These are phyloP conservation scores for Drosophila melanosoma DNA, from an alignment of 2,888 invertebrate genomes.

Conservation along the genomic window DNA sequence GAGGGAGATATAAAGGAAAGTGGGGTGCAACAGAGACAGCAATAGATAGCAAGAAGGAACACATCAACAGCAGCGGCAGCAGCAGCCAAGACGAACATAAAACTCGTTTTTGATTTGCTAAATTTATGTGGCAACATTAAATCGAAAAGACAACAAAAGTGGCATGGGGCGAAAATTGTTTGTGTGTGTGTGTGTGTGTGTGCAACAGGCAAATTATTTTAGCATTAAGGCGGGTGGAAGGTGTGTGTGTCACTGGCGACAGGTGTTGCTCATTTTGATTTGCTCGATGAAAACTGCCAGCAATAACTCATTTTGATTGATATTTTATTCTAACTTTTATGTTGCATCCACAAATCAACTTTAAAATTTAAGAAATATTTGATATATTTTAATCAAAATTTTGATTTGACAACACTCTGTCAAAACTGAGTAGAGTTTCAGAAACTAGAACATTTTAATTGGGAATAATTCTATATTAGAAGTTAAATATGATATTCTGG, in stretches of 20 bases:
- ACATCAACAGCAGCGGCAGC: not conserved
- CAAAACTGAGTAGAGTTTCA: too few relatives aligned
- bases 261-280: constrained; percentile 52
- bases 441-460: not conserved
- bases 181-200: not conserved
- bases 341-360: not conserved
- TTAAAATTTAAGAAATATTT: not conserved
- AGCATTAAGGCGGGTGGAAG: not conserved
- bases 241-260: constrained; percentile 36
- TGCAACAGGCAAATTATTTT: constrained; percentile 5
- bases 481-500: not conserved
- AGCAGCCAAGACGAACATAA: constrained; percentile 53
- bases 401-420: too few relatives aligned
- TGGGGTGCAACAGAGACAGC: constrained; percentile 43
- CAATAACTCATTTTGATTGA: not conserved
- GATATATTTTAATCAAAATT: not conserved
- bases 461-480: not conserved
- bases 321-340: not conserved
- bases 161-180: not conserved
- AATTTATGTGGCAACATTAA: constrained; percentile 77
- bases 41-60: constrained; percentile 21
- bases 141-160: constrained; percentile 36
- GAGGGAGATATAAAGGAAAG: not conserved
- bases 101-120: constrained; percentile 78
- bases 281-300: not conserved